Percentiles rank a stretch among this genome's conserved stretches.
Conservation (phyloP, 2,888 invertebrate species). For the Ophraella communa region DNA sequence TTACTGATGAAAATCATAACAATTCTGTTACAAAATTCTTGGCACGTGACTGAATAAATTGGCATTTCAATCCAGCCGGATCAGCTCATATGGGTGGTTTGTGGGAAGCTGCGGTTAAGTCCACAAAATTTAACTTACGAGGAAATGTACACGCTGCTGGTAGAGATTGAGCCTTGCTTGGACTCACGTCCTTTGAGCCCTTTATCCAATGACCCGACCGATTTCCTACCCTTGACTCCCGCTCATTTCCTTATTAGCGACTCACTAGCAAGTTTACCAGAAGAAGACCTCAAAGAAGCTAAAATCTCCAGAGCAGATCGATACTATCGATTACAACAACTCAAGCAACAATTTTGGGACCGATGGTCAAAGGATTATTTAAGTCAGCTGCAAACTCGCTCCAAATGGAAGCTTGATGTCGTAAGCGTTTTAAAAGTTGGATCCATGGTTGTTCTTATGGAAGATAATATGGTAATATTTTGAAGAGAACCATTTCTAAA, state of each 20-base stretch:
- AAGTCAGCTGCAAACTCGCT: too few relatives aligned
- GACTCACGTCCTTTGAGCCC: background rate
- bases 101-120: background rate
- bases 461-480: too few relatives aligned
- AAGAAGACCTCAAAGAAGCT: slow-evolving; percentile 26
- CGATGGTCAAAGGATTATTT: too few relatives aligned
- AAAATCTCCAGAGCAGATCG: too few relatives aligned
- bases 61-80: background rate
- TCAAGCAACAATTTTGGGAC: too few relatives aligned
- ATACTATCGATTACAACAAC: too few relatives aligned
- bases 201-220: slow-evolving; percentile 37
- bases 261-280: slow-evolving; percentile 33
- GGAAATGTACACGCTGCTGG: background rate
- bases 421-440: too few relatives aligned
- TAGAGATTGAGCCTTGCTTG: background rate
- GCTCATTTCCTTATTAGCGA: slow-evolving; percentile 44
- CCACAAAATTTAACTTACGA: background rate
- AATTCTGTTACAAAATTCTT: background rate
- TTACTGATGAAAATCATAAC: too few relatives aligned
- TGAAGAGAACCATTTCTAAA: too few relatives aligned
- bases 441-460: too few relatives aligned
- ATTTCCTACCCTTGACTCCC: slow-evolving; percentile 40
- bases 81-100: background rate
- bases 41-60: background rate
- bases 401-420: too few relatives aligned